Conservation (phyloP, 2,888 invertebrate genomes). For the Alloscopus bannaensis region DNA sequence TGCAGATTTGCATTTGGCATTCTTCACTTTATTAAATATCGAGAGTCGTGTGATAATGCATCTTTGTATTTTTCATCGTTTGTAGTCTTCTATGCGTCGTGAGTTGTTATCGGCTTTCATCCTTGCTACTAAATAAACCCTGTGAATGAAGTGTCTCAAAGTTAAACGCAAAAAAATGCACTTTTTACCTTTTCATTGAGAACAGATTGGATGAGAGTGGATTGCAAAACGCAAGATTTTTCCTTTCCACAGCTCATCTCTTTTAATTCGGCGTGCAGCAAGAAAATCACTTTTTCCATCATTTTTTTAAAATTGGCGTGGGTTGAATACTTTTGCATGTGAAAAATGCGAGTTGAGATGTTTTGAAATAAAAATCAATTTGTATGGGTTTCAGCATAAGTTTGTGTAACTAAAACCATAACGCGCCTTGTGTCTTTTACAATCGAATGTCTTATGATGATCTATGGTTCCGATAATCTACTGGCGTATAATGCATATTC, state of each 20-base stretch:
- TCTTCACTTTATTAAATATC: neutral
- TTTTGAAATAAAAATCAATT: no score
- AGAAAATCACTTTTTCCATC: neutral
- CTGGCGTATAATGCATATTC: no score
- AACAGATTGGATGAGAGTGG: slow-evolving; percentile 2
- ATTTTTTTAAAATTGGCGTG: neutral
- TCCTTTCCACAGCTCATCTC: slow-evolving; percentile 13
- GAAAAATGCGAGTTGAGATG: no score
- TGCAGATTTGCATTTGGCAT: no score
- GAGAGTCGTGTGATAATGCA: no score
- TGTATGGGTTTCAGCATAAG: no score
- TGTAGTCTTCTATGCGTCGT: no score
- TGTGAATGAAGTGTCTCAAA: neutral
- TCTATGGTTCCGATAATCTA: no score
- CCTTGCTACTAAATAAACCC: slow-evolving; percentile 17
- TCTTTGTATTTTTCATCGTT: neutral
- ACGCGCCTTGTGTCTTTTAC: no score
- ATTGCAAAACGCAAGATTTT: slow-evolving; percentile 19
- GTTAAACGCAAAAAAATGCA: slow-evolving; percentile 1
- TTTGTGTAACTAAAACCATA: no score
- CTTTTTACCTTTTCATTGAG: slow-evolving; percentile 10
- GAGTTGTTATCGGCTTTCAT: slow-evolving; percentile 20
- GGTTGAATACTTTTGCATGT: no score
- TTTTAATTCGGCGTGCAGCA: slow-evolving; percentile 7
- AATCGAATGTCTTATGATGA: no score